Evolutionary conservation across 2,888 invertebrate species (phyloP).

Genomic region (Galerucella nymphaeae): DNA sequence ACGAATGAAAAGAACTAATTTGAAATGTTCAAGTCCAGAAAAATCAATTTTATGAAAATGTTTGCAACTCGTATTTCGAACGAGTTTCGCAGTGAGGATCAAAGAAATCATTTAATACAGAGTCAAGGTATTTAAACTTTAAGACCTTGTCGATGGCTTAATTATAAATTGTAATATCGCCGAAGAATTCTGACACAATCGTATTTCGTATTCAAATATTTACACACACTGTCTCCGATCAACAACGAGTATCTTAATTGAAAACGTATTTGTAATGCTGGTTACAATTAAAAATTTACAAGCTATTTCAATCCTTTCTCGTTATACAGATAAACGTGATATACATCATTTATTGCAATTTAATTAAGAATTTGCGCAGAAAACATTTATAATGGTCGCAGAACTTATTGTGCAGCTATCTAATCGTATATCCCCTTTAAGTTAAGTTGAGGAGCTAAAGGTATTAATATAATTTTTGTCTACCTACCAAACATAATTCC

Average conservation of each 20-base stretch:
- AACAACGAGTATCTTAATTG: not conserved
- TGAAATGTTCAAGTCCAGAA: not conserved
- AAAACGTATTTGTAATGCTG: not conserved
- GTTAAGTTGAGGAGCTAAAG: too few relatives aligned
- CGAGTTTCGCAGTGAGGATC: not conserved
- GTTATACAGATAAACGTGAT: too few relatives aligned
- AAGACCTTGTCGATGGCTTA: slow-evolving; percentile 8
- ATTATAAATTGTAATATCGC: slow-evolving; percentile 6
- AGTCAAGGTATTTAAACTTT: slow-evolving; percentile 4
- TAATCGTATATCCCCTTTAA: too few relatives aligned
- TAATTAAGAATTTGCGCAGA: too few relatives aligned
- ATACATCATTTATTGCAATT: too few relatives aligned
- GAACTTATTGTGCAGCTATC: too few relatives aligned
- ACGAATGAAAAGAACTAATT: not conserved
- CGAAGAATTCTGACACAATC: slow-evolving; percentile 4
- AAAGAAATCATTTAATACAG: not conserved
- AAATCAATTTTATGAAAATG: slow-evolving; percentile 9
- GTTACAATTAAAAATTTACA: not conserved
- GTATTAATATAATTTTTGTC: too few relatives aligned
- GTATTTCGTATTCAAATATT: not conserved
- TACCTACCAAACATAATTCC: too few relatives aligned
- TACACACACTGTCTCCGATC: not conserved
- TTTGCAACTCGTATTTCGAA: not conserved
- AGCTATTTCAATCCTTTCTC: too few relatives aligned
- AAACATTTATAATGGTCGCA: too few relatives aligned